A percentile compares a stretch with the other conserved stretches of the same genome.
phyloP scores from a whole-genome alignment of 2,888 invertebrate species.

The Caenorhabditis parvicauda region DNA sequence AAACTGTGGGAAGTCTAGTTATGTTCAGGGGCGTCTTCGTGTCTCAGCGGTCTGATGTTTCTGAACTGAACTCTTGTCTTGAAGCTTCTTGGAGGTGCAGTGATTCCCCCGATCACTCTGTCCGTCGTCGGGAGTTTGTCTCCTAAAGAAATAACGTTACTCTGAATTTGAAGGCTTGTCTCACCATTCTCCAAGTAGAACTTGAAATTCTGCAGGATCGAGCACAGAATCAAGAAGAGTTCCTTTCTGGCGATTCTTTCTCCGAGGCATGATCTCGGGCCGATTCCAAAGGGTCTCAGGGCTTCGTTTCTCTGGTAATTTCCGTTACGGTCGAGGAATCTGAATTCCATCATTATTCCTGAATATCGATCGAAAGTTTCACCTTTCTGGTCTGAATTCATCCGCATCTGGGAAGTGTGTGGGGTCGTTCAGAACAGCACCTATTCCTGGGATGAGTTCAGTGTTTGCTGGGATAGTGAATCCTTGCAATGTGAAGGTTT shows the following conservation, averaged over 20 bases:
- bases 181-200: constrained; percentile 28
- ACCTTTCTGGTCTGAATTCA: constrained; percentile 46
- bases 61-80: constrained; percentile 16
- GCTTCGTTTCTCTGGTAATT: constrained; percentile 18
- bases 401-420: constrained; percentile 40
- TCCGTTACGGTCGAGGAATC: constrained; percentile 22
- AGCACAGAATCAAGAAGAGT: constrained; percentile 45
- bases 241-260: constrained; percentile 49
- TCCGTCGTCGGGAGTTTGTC: constrained; percentile 18
- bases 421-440: constrained; percentile 38
- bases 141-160: constrained; percentile 6
- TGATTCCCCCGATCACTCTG: constrained; percentile 24
- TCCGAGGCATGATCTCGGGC: constrained; percentile 40
- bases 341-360: not conserved
- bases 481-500: constrained; percentile 18
- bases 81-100: constrained; percentile 21
- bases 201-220: constrained; percentile 47
- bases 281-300: constrained; percentile 38
- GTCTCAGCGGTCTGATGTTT: too few relatives aligned
- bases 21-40: too few relatives aligned
- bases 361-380: not conserved
- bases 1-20: too few relatives aligned
- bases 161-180: not conserved
- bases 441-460: constrained; percentile 46
- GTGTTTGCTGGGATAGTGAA: constrained; percentile 33